Evolutionary conservation across 2,888 invertebrate genomes (phyloP), one percentile per base, ranked within the genome.

Genomic region (Hypselothyrea guttata): DNA sequence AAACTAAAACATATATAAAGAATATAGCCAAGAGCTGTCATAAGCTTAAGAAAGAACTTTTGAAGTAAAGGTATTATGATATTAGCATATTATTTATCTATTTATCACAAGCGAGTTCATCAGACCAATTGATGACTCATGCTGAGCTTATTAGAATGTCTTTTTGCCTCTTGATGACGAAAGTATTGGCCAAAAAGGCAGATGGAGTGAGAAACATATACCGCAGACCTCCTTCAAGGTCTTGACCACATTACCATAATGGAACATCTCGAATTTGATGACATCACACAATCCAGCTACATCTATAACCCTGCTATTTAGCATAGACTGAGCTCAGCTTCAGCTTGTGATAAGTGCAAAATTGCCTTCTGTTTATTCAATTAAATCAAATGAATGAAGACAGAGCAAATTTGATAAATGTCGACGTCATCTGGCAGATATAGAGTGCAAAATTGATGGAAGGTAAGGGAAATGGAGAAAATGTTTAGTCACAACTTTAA

Each of bases 101-200:
- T 22, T 5, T 22, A 22, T 22, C 22, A 22, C 5, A 22, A 22
- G 5, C 2, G 22, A 22, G 22, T 34, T 8, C 7, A 40, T 22
- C 44, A 53, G 61, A 53, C 56, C 67, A 61, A 57, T 47, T 15
- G 28, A 31, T 67, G 67, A 67, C 12, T 67, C 66, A 67, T 55
- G 11, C 28, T 15, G 37, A 42, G 7, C 58, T n/a, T 22, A 22
- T 22, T 22, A 22, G 22, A 4, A 4, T 22, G 2, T 22, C 22
- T 22, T 5, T 22, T 22, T 22, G 2, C 22, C 30, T 15, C n/a
- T 33, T 27, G 46, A 13, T 44, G 35, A 16, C 31, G 28, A 31
- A 8, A n/a, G 22, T 22, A 22, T 22, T 5, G 5, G 22, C 2
- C 5, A 22, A 5, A 22, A 4, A 22, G 22, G 5, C 5, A 22